A percentile compares a stretch with the other conserved stretches of the same genome.
These are phyloP conservation scores for Alces alces DNA, from an alignment of 2,113 vertebrate genomes.

Conservation along the genomic window DNA sequence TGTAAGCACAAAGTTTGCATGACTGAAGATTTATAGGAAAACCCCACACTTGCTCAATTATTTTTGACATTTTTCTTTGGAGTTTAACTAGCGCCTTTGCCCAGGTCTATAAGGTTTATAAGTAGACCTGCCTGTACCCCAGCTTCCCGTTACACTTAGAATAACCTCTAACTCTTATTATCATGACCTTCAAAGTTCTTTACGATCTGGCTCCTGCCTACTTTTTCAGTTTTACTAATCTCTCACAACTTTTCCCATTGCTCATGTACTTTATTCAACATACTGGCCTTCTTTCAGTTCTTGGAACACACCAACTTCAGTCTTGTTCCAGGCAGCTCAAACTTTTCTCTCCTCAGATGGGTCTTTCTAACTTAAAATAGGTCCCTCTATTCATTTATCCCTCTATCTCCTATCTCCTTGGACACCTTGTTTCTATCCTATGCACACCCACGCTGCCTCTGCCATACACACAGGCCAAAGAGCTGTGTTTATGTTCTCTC, in stretches of 20 bases:
- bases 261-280: neutral
- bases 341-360: neutral
- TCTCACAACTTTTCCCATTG: neutral
- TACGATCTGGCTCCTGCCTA: neutral
- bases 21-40: conserved; percentile 36
- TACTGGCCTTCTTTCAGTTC: neutral
- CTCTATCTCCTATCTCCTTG: neutral
- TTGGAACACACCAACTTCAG: neutral
- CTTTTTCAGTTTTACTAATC: neutral
- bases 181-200: neutral
- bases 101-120: neutral
- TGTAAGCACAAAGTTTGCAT: conserved; percentile 33
- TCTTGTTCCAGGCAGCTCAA: neutral
- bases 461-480: neutral
- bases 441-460: neutral
- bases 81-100: conserved; percentile 35
- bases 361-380: neutral
- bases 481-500: neutral
- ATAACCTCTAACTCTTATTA: neutral
- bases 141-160: neutral
- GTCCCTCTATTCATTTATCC: neutral
- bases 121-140: neutral
- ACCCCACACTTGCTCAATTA: conserved; percentile 32
- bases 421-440: neutral
- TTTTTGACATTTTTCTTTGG: neutral